Evolutionary conservation across 2,797 vertebrate species (phyloP).

Genomic region (Eremophila alpestris): DNA sequence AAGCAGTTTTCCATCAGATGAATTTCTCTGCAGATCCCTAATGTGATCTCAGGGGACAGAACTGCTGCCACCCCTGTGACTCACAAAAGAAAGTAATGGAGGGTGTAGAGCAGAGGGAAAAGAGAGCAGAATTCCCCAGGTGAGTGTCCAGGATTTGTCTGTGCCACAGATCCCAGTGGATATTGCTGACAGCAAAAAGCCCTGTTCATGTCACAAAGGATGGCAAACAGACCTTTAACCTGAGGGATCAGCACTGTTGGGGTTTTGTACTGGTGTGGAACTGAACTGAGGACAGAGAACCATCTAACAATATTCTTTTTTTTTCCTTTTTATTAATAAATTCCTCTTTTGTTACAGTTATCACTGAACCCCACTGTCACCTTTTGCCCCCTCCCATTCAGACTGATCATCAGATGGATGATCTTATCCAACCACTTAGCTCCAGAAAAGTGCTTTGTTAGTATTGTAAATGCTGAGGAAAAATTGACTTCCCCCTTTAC

Average conservation of each 20-base stretch:
- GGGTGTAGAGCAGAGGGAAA: neutral
- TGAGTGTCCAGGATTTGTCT: neutral
- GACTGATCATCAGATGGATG: neutral
- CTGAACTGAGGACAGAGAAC: neutral
- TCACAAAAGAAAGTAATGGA: neutral
- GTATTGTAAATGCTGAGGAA: conserved; percentile 17
- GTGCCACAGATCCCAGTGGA: neutral
- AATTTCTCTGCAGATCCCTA: neutral
- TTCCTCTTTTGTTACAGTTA: neutral
- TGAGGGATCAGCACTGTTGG: neutral
- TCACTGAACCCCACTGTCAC: neutral
- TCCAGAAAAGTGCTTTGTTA: neutral
- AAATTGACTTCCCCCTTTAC: conserved; percentile 37
- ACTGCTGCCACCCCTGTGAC: neutral
- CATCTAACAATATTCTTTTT: accelerated
- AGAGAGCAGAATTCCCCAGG: neutral
- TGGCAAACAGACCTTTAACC: neutral
- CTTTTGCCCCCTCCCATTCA: neutral
- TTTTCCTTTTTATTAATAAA: neutral
- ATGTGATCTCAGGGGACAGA: neutral
- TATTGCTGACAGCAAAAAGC: neutral
- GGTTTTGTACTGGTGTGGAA: neutral
- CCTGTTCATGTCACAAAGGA: neutral
- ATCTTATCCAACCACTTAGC: neutral
- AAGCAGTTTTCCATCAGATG: neutral